These are phyloP conservation scores for Anguilla anguilla DNA, from an alignment of 2,797 vertebrate species.

Conservation along the genomic window DNA sequence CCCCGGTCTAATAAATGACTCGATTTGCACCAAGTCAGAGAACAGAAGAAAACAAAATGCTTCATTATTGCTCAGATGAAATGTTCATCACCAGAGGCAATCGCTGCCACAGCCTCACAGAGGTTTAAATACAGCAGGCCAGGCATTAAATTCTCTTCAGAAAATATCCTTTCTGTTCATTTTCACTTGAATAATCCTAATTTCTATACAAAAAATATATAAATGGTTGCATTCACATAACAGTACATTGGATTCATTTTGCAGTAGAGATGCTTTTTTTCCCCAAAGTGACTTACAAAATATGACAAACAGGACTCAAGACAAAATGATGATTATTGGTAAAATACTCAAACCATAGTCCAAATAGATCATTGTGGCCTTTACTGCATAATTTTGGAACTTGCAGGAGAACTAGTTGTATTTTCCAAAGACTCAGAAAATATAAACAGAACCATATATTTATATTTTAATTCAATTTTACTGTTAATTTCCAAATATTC, in stretches of 20 bases:
- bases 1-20: conserved; percentile 1
- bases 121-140: conserved; percentile 13
- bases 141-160: not conserved
- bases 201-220: not conserved
- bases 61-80: not conserved
- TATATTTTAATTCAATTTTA: not conserved
- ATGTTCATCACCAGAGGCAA: conserved; percentile 14
- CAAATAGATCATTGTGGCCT: not conserved
- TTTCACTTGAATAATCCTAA: no score
- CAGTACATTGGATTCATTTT: no score
- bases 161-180: not conserved
- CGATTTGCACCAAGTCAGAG: not conserved
- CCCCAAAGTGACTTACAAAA: no score
- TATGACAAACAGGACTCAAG: no score
- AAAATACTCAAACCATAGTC: not conserved
- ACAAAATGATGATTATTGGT: no score
- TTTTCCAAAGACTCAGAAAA: not conserved
- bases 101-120: conserved; percentile 3
- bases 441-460: not conserved
- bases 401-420: not conserved
- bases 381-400: not conserved
- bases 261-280: no score
- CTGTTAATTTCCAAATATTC: not conserved
- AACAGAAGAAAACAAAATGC: not conserved
- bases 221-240: not conserved